Evolutionary conservation across 64 coral and sea anemone species (phyloP).

Genomic region (Porites lutea): DNA sequence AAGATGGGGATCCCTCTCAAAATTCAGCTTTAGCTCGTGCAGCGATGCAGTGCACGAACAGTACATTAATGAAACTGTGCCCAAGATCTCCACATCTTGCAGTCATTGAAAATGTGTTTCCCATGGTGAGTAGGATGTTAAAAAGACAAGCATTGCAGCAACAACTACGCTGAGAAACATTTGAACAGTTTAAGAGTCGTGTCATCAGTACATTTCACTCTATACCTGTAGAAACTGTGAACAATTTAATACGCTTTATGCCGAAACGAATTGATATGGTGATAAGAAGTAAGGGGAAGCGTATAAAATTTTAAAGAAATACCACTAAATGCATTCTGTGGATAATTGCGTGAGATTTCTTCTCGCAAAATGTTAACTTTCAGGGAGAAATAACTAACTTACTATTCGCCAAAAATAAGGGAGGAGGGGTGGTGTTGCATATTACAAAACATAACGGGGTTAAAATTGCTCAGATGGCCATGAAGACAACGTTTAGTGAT

Average conservation of each 20-base stretch:
- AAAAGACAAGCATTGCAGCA: neutral
- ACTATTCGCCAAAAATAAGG: slow-evolving; percentile 6
- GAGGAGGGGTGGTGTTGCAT: neutral
- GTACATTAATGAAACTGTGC: too few relatives aligned
- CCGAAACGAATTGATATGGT: too few relatives aligned
- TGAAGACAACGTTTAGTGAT: neutral
- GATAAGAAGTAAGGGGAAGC: too few relatives aligned
- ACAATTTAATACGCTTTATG: neutral
- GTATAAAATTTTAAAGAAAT: too few relatives aligned
- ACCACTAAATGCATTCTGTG: too few relatives aligned
- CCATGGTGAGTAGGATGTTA: slow-evolving; percentile 8
- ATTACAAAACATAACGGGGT: neutral
- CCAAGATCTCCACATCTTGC: neutral
- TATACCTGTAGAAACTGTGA: neutral
- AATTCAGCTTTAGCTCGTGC: too few relatives aligned
- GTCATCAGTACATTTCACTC: neutral
- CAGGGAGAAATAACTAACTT: too few relatives aligned
- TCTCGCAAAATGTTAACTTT: too few relatives aligned
- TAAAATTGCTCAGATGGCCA: neutral
- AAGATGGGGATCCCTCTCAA: too few relatives aligned
- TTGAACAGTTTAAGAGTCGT: slow-evolving; percentile 3
- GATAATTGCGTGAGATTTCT: too few relatives aligned
- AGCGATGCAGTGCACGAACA: too few relatives aligned
- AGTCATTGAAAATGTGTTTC: slow-evolving; percentile 2
- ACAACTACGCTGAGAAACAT: slow-evolving; percentile 4